Evolutionary conservation across 2,888 invertebrate genomes (phyloP).

Genomic region (Drosophila tripunctata): DNA sequence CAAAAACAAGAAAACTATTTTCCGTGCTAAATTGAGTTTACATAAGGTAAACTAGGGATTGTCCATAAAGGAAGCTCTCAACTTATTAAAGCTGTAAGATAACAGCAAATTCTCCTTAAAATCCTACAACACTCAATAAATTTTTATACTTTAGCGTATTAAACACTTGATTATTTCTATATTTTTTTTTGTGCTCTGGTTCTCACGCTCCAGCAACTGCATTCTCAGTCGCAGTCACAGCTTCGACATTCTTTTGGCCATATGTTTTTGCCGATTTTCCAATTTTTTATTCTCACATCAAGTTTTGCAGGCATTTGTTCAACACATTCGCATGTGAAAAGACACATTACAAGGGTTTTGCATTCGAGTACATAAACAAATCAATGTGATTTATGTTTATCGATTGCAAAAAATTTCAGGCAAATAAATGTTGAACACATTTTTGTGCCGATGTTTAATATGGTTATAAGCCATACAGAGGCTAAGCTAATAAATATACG

Average conservation of each 20-base stretch:
- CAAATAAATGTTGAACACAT: background rate
- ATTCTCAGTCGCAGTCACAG: constrained; percentile 22
- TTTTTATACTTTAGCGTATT: background rate
- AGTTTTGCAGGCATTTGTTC: constrained; percentile 33
- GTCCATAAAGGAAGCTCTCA: constrained; percentile 34
- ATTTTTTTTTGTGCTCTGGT: constrained; percentile 37
- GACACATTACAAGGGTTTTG: constrained; percentile 27
- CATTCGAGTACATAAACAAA: constrained; percentile 8
- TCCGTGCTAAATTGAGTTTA: constrained; percentile 42
- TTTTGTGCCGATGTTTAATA: background rate
- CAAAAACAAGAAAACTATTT: constrained; percentile 13
- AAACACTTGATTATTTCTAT: constrained; percentile 14
- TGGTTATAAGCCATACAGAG: no score
- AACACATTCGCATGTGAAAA: constrained; percentile 33
- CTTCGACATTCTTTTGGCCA: constrained; percentile 14
- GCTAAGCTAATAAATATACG: no score
- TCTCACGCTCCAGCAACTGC: constrained; percentile 60
- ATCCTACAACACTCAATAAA: constrained; percentile 8
- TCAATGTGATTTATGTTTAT: constrained; percentile 10
- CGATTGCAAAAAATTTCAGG: constrained; percentile 13
- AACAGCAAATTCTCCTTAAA: background rate
- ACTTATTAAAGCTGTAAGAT: constrained; percentile 10
- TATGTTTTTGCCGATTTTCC: constrained; percentile 11
- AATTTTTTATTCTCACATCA: constrained; percentile 14
- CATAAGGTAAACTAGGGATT: constrained; percentile 53